phyloP scores from a whole-genome alignment of 2,113 vertebrate genomes.

The Ia io region DNA sequence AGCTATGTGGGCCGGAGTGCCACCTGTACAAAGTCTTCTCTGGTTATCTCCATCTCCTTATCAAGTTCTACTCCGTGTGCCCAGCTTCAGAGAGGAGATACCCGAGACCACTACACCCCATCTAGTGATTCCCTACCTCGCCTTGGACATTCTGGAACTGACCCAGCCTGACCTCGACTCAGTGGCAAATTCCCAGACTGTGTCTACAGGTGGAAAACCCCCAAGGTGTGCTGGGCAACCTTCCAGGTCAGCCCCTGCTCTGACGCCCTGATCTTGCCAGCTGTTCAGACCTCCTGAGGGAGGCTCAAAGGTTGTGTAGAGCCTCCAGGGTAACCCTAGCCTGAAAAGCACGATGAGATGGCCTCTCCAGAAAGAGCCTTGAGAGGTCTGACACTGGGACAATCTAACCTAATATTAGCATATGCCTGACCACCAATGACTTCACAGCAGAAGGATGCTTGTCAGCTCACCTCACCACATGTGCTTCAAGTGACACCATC shows the following conservation, averaged over 20 bases:
- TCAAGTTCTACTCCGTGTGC: background rate
- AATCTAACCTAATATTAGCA: background rate
- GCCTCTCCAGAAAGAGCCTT: background rate
- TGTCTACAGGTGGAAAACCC: constrained; percentile 14
- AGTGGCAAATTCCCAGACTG: constrained; percentile 30
- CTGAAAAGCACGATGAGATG: background rate
- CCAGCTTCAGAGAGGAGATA: background rate
- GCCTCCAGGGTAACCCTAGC: background rate
- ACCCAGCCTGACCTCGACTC: background rate
- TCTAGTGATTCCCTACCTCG: background rate
- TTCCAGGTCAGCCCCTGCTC: constrained; percentile 31
- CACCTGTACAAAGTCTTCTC: background rate
- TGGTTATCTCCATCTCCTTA: background rate
- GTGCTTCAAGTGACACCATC: background rate
- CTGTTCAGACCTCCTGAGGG: background rate
- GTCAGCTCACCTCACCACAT: background rate
- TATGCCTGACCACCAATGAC: background rate
- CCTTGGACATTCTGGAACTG: background rate
- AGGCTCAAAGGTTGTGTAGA: background rate
- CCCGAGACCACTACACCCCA: background rate
- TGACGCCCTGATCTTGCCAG: background rate
- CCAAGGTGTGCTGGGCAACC: background rate
- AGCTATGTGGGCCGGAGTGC: background rate
- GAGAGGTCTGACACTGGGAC: background rate
- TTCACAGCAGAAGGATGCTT: background rate